Base-by-base conservation (phyloP, 2,113 vertebrate genomes). In the Erpornis zantholeuca region DNA sequence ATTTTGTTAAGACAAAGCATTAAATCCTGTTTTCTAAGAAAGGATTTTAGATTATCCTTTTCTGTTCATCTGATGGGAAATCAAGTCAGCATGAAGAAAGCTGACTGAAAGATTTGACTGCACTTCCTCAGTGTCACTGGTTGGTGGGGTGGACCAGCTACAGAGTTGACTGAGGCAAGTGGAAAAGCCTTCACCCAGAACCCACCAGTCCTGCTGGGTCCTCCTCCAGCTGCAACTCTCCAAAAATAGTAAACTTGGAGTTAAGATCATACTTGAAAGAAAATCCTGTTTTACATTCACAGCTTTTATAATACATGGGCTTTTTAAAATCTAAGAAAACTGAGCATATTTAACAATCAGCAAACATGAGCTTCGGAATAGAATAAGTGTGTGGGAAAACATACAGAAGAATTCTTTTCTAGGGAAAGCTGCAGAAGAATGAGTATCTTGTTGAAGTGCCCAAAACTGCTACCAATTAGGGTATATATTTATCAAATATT, bases 161-260 rank as follows among this genome's bases (percentile, higher is more conserved):
- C 2, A 6, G 56, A 54, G 8, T 0, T 19, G 1, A 14, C 61
- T 17, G 16, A 45, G 1, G 3, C 16, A 64, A 29, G 18, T 17
- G 31, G 7, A 7, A 24, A 69, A 91, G 23, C 31, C 38, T 42
- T 65, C 52, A 63, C 2, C 8, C 33, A 79, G 49, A 28, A 44
- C 7, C 14, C 35, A 56, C 7, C 13, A 66, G 27, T 40, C 24
- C 44, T 23, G 7, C 19, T 8, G 6, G 6, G 6, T n/a, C 10
- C 6, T 52, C 7, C 16, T 81, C 19, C 59, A 36, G 40, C n/a
- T 86, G 29, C 31, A 79, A 15, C 6, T 79, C 22, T 60, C 22
- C 40, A 47, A 29, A 19, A 73, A 18, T 12, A 18, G 24, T 35
- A 10, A 76, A 35, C 28, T 5, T 64, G 6, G 33, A 70, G 10